Evolutionary conservation across 2,113 vertebrate genomes (phyloP), one percentile per base, ranked within the genome.

Genomic region (Ahaetulla prasina): DNA sequence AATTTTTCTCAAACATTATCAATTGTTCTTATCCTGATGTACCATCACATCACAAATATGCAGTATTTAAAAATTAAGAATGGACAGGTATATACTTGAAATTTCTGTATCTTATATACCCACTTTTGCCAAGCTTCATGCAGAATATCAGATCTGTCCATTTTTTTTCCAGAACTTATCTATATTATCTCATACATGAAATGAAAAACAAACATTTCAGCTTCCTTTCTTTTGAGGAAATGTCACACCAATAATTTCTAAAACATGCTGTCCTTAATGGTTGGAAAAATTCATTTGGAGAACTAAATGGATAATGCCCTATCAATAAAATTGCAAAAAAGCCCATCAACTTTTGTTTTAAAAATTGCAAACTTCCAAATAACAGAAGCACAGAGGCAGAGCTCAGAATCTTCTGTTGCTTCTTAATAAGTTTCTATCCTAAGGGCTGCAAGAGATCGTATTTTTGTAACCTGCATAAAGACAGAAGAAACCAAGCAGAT

Each of bases 381-480:
- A 94, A 95, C 47, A 95, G 95, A 94, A 96, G 95, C 5, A 86
- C 94, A 95, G 95, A 2, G 92, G 94, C 94, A 96, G 95, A 96
- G 92, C 96, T 94, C 96, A 93, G 92, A n/a, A 93, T 96, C 96
- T 96, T 96, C 95, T 94, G 96, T 95, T 93, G 95, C 89, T 92
- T 95, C 96, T 96, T 89, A 94, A 90, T 60, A 93, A 54, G 92
- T 94, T 96, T 92, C 96, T 96, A 96, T 97, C 96, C 96, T 95
- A 96, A 96, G 92, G 96, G 94, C 95, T 93, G 92, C 96, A 96
- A 90, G 91, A 94, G 89, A 95, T 95, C 95, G 93, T 96, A 96
- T 85, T 93, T 96, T 97, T 96, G 96, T 95, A 95, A 97, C 96
- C 97, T 98, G 97, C 93, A 92, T 39, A 96, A 96, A 97, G 96